phyloP scores from a whole-genome alignment of 1,140 invertebrate species.

The Sarcophaga bullata region DNA sequence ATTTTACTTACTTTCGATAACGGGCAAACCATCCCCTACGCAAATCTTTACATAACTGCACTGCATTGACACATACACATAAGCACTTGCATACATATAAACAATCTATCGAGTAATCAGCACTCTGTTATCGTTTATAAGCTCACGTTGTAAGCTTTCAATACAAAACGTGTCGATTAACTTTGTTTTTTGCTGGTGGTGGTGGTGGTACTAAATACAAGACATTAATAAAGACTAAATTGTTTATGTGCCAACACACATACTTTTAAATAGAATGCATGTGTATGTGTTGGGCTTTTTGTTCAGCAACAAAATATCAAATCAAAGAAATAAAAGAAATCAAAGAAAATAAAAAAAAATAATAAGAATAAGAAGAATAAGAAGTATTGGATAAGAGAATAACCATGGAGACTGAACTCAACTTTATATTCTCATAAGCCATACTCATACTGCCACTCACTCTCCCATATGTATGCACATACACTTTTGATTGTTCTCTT shows the following conservation, averaged over 20 bases:
- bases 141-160: slow-evolving; percentile 39
- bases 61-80: too few relatives aligned
- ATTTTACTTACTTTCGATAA: too few relatives aligned
- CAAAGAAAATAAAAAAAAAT: neutral
- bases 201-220: neutral
- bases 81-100: too few relatives aligned
- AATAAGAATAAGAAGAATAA: neutral
- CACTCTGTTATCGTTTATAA: slow-evolving; percentile 31
- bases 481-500: too few relatives aligned
- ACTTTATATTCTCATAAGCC: too few relatives aligned
- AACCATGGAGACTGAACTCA: too few relatives aligned
- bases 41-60: neutral
- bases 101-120: neutral
- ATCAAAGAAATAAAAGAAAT: neutral
- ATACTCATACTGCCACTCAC: too few relatives aligned
- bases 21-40: neutral
- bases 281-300: too few relatives aligned
- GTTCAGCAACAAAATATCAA: too few relatives aligned
- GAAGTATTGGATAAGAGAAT: neutral
- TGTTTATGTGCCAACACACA: neutral
- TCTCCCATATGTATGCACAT: too few relatives aligned
- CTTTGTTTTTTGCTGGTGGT: neutral
- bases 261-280: neutral
- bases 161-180: slow-evolving; percentile 41
- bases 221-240: neutral